phyloP scores from a whole-genome alignment of 2,113 vertebrate genomes.

The Osmerus mordax region DNA sequence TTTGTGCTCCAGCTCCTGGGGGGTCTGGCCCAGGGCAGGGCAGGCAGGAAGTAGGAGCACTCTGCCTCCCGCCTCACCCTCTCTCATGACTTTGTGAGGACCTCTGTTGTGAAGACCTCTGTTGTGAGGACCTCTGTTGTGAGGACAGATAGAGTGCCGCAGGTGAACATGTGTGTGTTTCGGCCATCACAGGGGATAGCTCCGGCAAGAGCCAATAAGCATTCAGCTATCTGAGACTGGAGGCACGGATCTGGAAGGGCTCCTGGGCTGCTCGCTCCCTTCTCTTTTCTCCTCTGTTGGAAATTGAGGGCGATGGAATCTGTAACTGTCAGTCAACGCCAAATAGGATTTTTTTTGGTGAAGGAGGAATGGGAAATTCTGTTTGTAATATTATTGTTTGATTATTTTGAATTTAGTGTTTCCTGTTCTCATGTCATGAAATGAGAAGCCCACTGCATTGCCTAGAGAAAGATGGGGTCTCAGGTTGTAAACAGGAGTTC shows the following conservation, averaged over 20 bases:
- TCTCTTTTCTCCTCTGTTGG: conserved; percentile 1
- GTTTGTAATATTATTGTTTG: no score
- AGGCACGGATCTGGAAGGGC: neutral
- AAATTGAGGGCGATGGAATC: no score
- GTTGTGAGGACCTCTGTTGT: conserved; percentile 1
- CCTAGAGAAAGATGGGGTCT: no score
- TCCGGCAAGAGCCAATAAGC: neutral
- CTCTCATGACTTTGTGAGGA: no score
- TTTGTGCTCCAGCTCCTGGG: conserved; percentile 7
- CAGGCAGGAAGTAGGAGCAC: neutral
- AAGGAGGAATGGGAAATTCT: no score
- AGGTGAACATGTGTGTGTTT: neutral
- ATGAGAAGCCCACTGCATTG: no score
- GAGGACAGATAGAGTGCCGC: neutral
- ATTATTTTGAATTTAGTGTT: no score
- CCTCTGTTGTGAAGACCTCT: no score
- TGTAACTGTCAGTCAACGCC: neutral
- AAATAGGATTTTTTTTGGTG: neutral
- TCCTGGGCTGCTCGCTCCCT: conserved; percentile 2
- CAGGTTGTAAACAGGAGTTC: no score
- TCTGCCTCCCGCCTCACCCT: no score
- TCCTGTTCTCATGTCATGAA: no score
- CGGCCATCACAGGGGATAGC: neutral
- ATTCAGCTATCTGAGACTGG: neutral
- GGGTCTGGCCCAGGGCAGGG: conserved; percentile 6